Evolutionary conservation across 2,888 invertebrate species (phyloP).

Genomic region (Orchesellides sinensis): DNA sequence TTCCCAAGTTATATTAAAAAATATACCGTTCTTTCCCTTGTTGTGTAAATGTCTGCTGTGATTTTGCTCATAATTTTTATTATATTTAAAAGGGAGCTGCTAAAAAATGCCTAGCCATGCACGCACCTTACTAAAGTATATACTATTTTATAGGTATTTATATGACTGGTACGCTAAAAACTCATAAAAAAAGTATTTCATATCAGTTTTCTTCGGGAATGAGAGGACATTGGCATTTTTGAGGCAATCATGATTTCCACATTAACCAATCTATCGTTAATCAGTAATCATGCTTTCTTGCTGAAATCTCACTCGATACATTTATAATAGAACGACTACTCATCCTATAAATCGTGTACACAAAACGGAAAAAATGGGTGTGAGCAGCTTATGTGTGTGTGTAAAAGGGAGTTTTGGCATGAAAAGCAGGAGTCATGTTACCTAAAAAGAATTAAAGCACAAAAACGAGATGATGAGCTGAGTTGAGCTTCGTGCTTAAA

Average conservation of each 20-base stretch:
- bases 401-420: slow-evolving; percentile 29
- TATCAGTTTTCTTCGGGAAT: slow-evolving; percentile 38
- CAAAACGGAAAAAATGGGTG: slow-evolving; percentile 55
- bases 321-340: slow-evolving; percentile 17
- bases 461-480: no score
- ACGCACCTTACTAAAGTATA: slow-evolving; percentile 33
- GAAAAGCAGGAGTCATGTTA: slow-evolving; percentile 56
- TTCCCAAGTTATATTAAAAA: no score
- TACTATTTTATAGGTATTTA: slow-evolving; percentile 30
- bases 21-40: no score
- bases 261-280: slow-evolving; percentile 63
- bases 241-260: slow-evolving; percentile 63
- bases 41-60: no score
- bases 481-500: no score
- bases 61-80: slow-evolving; percentile 40
- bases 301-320: slow-evolving; percentile 7
- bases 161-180: neutral
- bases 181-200: neutral
- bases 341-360: slow-evolving; percentile 32
- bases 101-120: slow-evolving; percentile 40
- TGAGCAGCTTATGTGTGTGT: slow-evolving; percentile 13
- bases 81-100: slow-evolving; percentile 33
- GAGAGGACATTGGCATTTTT: slow-evolving; percentile 49
- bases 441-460: slow-evolving; percentile 24
- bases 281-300: slow-evolving; percentile 53